A percentile compares a stretch with the other conserved stretches of the same genome.
Conservation (phyloP, 2,797 vertebrate species). For the Okamejei kenojei region DNA sequence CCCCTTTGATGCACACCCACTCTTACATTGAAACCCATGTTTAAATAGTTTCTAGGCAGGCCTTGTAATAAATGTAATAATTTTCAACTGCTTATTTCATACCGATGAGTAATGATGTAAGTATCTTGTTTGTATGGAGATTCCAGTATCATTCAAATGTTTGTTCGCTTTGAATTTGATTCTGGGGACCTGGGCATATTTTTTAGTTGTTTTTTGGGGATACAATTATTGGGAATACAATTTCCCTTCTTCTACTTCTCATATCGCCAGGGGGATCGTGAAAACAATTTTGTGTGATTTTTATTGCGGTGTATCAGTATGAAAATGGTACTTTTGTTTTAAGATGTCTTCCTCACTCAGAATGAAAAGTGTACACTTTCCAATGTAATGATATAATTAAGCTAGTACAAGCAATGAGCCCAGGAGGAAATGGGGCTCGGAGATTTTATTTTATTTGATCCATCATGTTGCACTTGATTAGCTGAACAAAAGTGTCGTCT, state of each 20-base stretch:
- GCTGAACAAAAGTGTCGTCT: neutral
- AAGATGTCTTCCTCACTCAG: neutral
- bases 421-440: neutral
- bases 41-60: constrained; percentile 54
- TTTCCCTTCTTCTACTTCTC: neutral
- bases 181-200: neutral
- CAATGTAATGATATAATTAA: neutral
- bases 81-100: constrained; percentile 33
- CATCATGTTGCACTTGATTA: neutral
- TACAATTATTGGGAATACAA: neutral
- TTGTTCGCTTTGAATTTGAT: constrained; percentile 10
- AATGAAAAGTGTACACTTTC: neutral
- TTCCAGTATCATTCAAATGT: neutral
- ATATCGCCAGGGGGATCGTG: neutral
- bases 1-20: constrained; percentile 85
- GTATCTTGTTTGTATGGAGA: constrained; percentile 30
- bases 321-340: constrained; percentile 9
- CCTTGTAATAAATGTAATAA: constrained; percentile 51
- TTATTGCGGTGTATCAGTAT: neutral
- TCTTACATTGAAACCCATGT: constrained; percentile 97
- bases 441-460: neutral
- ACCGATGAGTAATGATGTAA: constrained; percentile 25
- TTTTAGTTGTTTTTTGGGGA: neutral
- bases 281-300: constrained; percentile 13
- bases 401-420: neutral